Evolutionary conservation across 2,888 invertebrate genomes (phyloP).

Genomic region (Belgica antarctica): DNA sequence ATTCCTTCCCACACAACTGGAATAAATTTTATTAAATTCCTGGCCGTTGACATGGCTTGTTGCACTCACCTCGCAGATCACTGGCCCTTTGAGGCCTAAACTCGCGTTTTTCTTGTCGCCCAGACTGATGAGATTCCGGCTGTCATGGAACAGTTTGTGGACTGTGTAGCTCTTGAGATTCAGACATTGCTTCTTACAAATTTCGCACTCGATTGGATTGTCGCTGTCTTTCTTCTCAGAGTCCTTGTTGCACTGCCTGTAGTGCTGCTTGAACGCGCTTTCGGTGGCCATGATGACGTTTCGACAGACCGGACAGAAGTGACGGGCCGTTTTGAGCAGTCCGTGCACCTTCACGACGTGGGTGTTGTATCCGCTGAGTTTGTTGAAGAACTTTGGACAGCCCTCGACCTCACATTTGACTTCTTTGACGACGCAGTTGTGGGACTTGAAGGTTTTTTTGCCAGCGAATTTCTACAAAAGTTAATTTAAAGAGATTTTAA

Average conservation of each 20-base stretch:
- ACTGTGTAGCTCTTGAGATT: conserved; percentile 31
- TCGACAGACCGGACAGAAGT: conserved; percentile 27
- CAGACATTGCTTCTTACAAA: conserved; percentile 31
- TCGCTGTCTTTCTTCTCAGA: conserved; percentile 5
- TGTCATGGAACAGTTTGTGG: conserved; percentile 39
- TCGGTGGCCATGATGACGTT: not conserved
- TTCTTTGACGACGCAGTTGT: conserved; percentile 27
- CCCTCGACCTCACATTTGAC: conserved; percentile 25
- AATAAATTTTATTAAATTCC: conserved; percentile 10
- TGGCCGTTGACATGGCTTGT: too few relatives aligned
- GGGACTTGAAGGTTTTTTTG: conserved; percentile 11
- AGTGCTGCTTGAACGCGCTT: not conserved
- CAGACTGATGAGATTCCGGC: not conserved
- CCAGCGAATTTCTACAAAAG: conserved; percentile 28
- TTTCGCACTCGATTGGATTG: conserved; percentile 28
- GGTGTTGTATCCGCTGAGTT: conserved; percentile 16
- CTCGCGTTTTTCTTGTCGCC: not conserved
- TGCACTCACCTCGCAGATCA: conserved; percentile 24
- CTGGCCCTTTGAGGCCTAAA: not conserved
- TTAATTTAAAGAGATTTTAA: not conserved
- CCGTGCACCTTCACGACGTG: conserved; percentile 6
- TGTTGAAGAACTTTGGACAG: not conserved
- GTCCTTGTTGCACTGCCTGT: conserved; percentile 21
- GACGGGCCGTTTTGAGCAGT: not conserved
- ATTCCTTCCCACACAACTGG: conserved; percentile 33